Evolutionary conservation across 2,888 invertebrate genomes (phyloP), one percentile per base, ranked within the genome.

Genomic region (Hofmannophila pseudospretella): DNA sequence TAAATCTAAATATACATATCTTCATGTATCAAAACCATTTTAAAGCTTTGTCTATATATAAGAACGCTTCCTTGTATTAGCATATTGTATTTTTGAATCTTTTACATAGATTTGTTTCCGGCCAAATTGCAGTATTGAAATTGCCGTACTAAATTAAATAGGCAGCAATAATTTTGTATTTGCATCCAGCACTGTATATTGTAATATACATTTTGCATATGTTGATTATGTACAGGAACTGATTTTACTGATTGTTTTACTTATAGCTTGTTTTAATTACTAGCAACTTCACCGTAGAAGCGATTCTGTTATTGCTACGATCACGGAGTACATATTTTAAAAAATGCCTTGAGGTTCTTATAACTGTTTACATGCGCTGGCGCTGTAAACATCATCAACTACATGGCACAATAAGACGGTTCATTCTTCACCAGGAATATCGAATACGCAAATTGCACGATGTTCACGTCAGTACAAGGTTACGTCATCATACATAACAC

Each of bases 141-240:
- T 27, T 27, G 11, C n/a, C 23, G 11, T n/a, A 23, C 3, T 23
- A n/a, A n/a, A 16, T 13, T 33, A n/a, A n/a, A 10, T 9, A 4
- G 16, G 2, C 12, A 32, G 13, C 32, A 23, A 23, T 32, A 32
- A 25, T 14, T 9, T 25, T n/a, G 2, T 2, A 9, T 9, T 9
- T 27, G 1, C 7, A n/a, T 9, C 1, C 10, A 19, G 20, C 10
- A 11, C n/a, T 9, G 53, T 53, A 50, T 55, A 37, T 16, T 5
- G 16, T 16, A 58, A 56, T 67, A 60, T 66, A 64, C 63, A 70
- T 63, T 65, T 65, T 63, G 62, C 65, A 56, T 57, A 59, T 54
- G 54, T 54, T 53, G 42, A 55, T 46, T 56, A 49, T 68, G 66
- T 67, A 68, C 56, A 67, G 60, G 49, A 47, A 56, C 51, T 50